Base-by-base conservation (phyloP, 2,113 vertebrate genomes). In the Ondatra zibethicus region DNA sequence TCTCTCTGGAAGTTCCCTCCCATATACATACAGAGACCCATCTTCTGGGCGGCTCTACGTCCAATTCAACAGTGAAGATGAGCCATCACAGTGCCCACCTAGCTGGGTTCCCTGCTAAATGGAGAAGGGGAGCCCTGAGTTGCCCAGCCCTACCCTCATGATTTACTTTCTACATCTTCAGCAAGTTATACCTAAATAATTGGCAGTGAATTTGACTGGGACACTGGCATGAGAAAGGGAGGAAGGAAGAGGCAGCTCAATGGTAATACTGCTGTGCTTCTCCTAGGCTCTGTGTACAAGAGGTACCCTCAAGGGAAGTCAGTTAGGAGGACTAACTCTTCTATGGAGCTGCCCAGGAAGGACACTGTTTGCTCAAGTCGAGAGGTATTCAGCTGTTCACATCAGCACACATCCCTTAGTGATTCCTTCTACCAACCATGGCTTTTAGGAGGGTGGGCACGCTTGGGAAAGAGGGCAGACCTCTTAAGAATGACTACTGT, bases 281-380 rank as follows among this genome's bases (percentile, higher is more conserved):
- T 78, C 94, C 50, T 93, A 99, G 99, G 99, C 70, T 92, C 96
- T 0, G 93, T 98, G 31, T 99, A 98, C 88, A 98, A 92, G 93
- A 99, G 98, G 16, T 99, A 98, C 88, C 98, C 98, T 58, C 97
- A 95, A 88, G 31, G 94, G 92, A 95, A 9, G 25, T 23, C 61
- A 1, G 0, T 89, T 12, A 97, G 84, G 86, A 99, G 97, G 63
- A n/a, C 29, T 8, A 61, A 97, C 70, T 94, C 97, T 13, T 96
- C 95, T 45, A 65, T 98, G 36, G 86, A 85, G 5, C 89, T 99
- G 78, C 99, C 99, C 36, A 98, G 97, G 78, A 98, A 98, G 52
- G 98, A 99, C 75, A 98, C 98, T 33, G 80, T 98, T 66, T 99
- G 98, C 92, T 99, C 99, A 47, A 99, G 98, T 93, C 98, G 98